A percentile compares a stretch with the other conserved stretches of the same genome.
Conservation (phyloP, 2,113 vertebrate genomes). For the Balaeniceps rex region DNA sequence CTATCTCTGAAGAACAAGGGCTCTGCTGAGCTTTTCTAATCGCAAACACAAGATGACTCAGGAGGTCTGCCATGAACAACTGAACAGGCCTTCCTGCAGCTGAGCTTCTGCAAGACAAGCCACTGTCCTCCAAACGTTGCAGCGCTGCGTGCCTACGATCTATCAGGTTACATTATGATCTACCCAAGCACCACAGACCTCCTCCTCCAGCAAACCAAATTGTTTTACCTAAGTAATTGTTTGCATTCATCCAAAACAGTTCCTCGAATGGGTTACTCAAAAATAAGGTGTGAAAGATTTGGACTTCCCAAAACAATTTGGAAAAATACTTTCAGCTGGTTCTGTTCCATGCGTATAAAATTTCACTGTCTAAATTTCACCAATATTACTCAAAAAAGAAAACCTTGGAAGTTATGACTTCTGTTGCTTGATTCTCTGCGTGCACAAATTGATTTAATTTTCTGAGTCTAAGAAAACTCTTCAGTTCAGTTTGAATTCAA, state of each 20-base stretch:
- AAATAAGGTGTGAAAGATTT: background rate
- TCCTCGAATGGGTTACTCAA: background rate
- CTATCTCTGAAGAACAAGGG: background rate
- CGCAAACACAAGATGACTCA: background rate
- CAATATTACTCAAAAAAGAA: background rate
- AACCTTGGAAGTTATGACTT: background rate
- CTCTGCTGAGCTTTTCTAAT: background rate
- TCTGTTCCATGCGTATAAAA: background rate
- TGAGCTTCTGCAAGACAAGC: background rate
- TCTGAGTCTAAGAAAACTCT: background rate
- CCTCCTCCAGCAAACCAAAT: background rate
- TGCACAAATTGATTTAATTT: background rate
- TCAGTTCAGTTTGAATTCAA: background rate
- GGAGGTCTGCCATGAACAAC: background rate
- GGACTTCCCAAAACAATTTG: background rate
- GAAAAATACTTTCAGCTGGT: background rate
- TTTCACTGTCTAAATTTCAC: background rate
- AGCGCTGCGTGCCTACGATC: background rate
- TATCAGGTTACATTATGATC: background rate
- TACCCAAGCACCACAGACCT: background rate
- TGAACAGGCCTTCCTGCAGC: background rate
- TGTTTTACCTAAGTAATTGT: background rate
- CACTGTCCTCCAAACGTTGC: background rate
- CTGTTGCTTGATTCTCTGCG: background rate
- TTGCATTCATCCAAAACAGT: background rate